These are phyloP conservation scores for Pemphredon lugubris DNA, from an alignment of 2,888 invertebrate species.

Conservation along the genomic window DNA sequence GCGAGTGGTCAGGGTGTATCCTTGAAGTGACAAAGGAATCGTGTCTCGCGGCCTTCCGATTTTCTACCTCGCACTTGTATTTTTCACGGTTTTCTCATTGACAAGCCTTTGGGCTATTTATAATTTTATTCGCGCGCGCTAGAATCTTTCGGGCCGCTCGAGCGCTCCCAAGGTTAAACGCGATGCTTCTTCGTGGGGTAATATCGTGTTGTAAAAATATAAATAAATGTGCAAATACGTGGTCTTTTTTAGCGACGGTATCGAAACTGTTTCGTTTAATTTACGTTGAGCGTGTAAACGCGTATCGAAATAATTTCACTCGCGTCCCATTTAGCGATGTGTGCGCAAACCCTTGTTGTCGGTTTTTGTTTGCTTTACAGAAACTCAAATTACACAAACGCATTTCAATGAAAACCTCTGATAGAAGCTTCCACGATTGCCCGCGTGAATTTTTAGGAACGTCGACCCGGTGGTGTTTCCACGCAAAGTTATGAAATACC, in stretches of 20 bases:
- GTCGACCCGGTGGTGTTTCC: background rate
- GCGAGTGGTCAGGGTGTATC: slow-evolving; percentile 11
- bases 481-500: slow-evolving; percentile 28
- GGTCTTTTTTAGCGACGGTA: background rate
- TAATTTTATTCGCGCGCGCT: background rate
- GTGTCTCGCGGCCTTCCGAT: background rate
- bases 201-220: background rate
- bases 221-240: too few relatives aligned
- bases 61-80: background rate
- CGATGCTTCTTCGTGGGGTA: background rate
- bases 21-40: slow-evolving; percentile 12
- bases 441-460: background rate
- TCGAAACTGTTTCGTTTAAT: too few relatives aligned
- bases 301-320: too few relatives aligned
- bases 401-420: background rate
- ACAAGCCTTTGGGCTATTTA: background rate
- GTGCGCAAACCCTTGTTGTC: too few relatives aligned
- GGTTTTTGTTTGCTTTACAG: too few relatives aligned
- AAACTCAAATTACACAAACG: too few relatives aligned
- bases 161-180: background rate
- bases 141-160: background rate
- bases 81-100: slow-evolving; percentile 10
- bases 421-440: background rate
- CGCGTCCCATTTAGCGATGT: too few relatives aligned
- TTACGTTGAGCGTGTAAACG: too few relatives aligned